Base-by-base conservation (phyloP, 2,888 invertebrate species). In the Calliphora vomitoria region DNA sequence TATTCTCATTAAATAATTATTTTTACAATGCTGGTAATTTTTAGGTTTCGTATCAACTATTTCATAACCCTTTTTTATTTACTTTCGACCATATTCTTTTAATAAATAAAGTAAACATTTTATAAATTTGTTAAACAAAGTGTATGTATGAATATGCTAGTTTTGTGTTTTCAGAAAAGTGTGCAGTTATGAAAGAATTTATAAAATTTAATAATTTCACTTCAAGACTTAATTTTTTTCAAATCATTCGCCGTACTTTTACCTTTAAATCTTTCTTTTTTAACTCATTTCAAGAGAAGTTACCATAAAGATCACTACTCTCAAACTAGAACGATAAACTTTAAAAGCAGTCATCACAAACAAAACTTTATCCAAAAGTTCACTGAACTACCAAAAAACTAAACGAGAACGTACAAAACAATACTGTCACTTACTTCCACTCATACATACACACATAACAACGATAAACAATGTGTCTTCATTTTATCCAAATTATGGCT, bases 301-400 rank as follows among this genome's bases (percentile, higher is more conserved):
- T 6, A 41, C 11, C 38, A 41, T 11, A 68, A 68, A n/a, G 55
- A 18, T 53, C 41, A 80, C 25, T 50, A 50, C 53, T 60, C 75
- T 75, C n/a, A 31, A 82, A 50, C 10, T 44, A 53, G 76, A 69
- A 64, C 76, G 13, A 64, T 64, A 53, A 83, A 69, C 53, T 71
- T 55, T 78, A 10, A 38, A 66, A 44, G 25, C 8, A 20, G 4
- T 31, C 11, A 8, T 0, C 18, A 35, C 18, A 50, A 15, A 41
- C 31, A 58, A 71, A 76, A 53, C 8, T 8, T 71, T 69, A 69
- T 15, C 20, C 44, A 62, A 44, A 69, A 62, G 64, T 53, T 71
- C 58, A 71, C 4, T 78, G 13, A 78, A 78, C 78, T 78, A 15
- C 18, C 60, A 74, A 62, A 50, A 68, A 68, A 38, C 4, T 11